Base-by-base conservation (phyloP, 2,888 invertebrate species). In the Mesorhabditis belari region DNA sequence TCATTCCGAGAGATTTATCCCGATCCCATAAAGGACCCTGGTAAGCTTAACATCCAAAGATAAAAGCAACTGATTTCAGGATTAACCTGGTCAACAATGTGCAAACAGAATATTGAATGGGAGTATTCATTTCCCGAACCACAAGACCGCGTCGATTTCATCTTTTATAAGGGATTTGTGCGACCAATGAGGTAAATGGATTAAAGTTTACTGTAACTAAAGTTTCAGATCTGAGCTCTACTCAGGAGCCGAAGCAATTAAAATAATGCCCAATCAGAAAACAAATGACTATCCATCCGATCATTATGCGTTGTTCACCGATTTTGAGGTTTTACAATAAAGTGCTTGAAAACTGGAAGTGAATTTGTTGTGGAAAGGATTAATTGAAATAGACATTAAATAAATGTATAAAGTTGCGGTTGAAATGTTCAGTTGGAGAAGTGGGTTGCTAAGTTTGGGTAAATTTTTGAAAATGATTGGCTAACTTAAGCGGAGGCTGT, bases 281-380 rank as follows among this genome's bases (percentile, higher is more conserved):
- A 51, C 68, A 3, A 80, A 80, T 60, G 77, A 77, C 49, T 80
- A 71, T 55, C 80, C 80, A 1, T 74, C 74, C 3, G 79, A 80
- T 62, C 80, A 80, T 62, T 79, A 65, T 58, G 72, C 77, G 19
- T 67, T 79, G 50, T 61, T 75, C 53, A 72, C 71, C 49, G 77
- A 78, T 51, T 78, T 75, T 52, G 44, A 35, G 44, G n/a, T 35
- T n/a, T 35, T n/a, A 35, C 44, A n/a, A 2, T n/a, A 35, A 35
- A 17, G 44, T n/a, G 1, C 12, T 35, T 2, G 44, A 35, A 35
- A 35, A 35, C 12, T 35, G 44, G n/a, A n/a, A 17, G 44, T n/a
- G n/a, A 35, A 35, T 35, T 35, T 35, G 12, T 35, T 35, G n/a
- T n/a, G n/a, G n/a, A n/a, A n/a, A n/a, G n/a, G n/a, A n/a, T n/a